Evolutionary conservation across 2,113 vertebrate genomes (phyloP).

Genomic region (Ctenodactylus gundi): DNA sequence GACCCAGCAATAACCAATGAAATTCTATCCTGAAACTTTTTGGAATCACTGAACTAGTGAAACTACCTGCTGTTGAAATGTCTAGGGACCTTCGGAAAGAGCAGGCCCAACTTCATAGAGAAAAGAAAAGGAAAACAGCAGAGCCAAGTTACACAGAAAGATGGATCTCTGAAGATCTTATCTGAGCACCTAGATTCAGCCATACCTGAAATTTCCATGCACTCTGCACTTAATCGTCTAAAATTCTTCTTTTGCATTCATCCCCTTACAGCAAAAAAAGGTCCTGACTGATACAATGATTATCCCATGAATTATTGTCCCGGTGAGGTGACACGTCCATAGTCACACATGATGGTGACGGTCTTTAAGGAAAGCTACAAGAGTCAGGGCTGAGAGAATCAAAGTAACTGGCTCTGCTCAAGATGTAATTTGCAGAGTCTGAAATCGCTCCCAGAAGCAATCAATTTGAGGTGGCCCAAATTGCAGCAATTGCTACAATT

Average conservation of each 20-base stretch:
- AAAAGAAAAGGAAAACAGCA: background rate
- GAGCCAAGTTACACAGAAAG: background rate
- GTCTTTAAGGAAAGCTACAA: background rate
- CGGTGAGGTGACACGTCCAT: background rate
- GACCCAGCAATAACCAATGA: background rate
- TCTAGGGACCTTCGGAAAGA: background rate
- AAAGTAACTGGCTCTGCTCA: background rate
- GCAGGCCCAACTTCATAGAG: background rate
- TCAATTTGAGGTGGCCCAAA: conserved; percentile 50
- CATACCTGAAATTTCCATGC: background rate
- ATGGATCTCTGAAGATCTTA: background rate
- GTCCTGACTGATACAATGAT: background rate
- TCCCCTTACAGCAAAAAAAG: background rate
- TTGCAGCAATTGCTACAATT: conserved; percentile 53
- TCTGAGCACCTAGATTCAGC: background rate
- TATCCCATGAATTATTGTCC: background rate
- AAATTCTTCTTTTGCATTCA: background rate
- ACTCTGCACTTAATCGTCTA: conserved; percentile 5
- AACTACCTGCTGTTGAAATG: background rate
- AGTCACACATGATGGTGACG: background rate
- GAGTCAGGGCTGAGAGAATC: background rate
- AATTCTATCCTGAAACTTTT: background rate
- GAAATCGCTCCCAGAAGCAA: conserved; percentile 38
- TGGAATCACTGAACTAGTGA: background rate
- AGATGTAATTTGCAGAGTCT: conserved; percentile 10